phyloP scores from a whole-genome alignment of 2,888 invertebrate species.

The Philereme vetulata region DNA sequence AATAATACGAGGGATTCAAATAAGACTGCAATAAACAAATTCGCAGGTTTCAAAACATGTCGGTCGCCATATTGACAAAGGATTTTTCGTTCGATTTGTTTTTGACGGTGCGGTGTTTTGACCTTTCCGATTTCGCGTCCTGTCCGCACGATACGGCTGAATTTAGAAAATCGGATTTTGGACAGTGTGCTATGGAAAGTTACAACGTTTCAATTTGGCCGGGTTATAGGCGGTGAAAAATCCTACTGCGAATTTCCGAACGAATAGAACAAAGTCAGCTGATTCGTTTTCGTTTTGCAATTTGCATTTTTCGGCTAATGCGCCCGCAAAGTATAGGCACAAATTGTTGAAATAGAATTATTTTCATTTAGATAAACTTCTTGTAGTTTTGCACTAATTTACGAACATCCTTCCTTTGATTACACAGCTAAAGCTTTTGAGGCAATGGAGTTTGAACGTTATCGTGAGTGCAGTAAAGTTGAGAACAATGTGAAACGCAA shows the following conservation, averaged over 20 bases:
- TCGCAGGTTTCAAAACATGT: constrained; percentile 56
- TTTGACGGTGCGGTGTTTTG: constrained; percentile 79
- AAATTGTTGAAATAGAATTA: not conserved
- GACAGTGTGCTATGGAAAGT: constrained; percentile 44
- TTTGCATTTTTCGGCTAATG: not conserved
- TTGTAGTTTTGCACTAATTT: constrained; percentile 12
- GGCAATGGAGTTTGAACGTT: constrained; percentile 27
- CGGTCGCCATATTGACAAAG: constrained; percentile 77
- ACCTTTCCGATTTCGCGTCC: constrained; percentile 79
- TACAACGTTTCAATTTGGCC: constrained; percentile 50
- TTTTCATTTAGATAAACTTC: not conserved
- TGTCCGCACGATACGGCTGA: constrained; percentile 65
- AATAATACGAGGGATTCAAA: constrained; percentile 23
- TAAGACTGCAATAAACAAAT: constrained; percentile 48
- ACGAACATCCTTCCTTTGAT: constrained; percentile 29
- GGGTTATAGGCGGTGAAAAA: constrained; percentile 52
- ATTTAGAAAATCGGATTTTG: constrained; percentile 50
- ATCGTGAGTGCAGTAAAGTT: constrained; percentile 10
- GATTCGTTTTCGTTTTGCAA: constrained; percentile 13
- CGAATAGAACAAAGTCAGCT: constrained; percentile 38
- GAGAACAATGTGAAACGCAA: constrained; percentile 28
- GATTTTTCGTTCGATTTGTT: constrained; percentile 74
- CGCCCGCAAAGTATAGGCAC: not conserved
- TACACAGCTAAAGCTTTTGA: no score
- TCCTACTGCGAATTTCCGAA: constrained; percentile 34